Conservation (phyloP, 2,888 invertebrate species). For the Gymnocheta viridis region DNA sequence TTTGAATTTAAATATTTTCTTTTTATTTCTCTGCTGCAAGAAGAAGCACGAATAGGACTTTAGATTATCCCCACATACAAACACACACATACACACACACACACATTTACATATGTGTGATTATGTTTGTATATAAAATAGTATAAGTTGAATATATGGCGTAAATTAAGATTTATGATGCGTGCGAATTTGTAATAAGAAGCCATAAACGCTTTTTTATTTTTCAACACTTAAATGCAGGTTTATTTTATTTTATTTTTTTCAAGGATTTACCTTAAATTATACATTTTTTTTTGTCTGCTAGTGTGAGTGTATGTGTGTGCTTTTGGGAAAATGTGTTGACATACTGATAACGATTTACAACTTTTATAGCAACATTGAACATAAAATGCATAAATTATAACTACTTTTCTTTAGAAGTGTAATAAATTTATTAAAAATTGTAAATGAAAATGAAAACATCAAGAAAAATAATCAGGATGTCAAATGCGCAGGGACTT, state of each 20-base stretch:
- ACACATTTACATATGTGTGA: neutral
- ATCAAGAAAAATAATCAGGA: neutral
- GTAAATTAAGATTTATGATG: conserved; percentile 74
- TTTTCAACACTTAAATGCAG: conserved; percentile 70
- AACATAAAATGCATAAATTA: conserved; percentile 63
- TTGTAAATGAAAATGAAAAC: neutral
- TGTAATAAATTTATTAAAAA: conserved; percentile 2
- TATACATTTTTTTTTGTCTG: conserved; percentile 23
- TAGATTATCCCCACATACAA: conserved; percentile 24
- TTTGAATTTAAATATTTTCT: conserved; percentile 66
- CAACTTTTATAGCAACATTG: conserved; percentile 60
- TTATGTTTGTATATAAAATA: conserved; percentile 25
- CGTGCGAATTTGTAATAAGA: conserved; percentile 72
- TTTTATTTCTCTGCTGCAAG: neutral
- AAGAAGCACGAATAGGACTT: neutral
- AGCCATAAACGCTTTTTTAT: conserved; percentile 74
- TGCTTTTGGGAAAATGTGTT: conserved; percentile 55
- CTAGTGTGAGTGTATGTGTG: neutral
- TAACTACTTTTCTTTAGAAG: conserved; percentile 27
- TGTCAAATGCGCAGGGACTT: conserved; percentile 17
- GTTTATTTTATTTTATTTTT: conserved; percentile 53
- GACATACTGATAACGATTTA: conserved; percentile 68
- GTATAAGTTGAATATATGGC: conserved; percentile 66
- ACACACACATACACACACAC: neutral
- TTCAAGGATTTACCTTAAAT: conserved; percentile 63